Conservation (phyloP, 2,113 vertebrate species). For the Brienomyrus brachyistius region DNA sequence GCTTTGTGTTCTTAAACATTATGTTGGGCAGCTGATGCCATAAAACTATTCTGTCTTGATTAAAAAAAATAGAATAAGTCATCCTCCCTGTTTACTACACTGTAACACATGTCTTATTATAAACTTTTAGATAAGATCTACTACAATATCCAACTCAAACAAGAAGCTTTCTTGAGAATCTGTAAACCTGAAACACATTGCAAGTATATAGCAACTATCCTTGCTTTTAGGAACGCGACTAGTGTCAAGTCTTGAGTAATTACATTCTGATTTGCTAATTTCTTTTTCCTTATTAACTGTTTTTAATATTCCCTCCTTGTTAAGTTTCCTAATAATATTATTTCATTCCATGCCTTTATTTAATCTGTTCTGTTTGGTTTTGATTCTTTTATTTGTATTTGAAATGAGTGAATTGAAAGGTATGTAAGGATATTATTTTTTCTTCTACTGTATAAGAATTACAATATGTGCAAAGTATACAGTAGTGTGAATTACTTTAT, state of each 20-base stretch:
- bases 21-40: not conserved
- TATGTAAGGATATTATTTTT: not conserved
- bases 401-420: not conserved
- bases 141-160: not conserved
- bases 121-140: not conserved
- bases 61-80: not conserved
- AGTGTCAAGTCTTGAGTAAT: not conserved
- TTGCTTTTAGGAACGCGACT: not conserved
- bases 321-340: not conserved
- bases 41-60: not conserved
- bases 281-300: not conserved
- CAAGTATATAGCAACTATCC: not conserved
- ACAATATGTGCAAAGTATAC: not conserved
- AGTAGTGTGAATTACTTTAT: not conserved
- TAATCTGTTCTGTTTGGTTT: not conserved
- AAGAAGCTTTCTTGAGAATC: not conserved
- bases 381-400: not conserved
- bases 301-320: not conserved
- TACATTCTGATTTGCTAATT: not conserved
- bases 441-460: not conserved
- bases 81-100: not conserved
- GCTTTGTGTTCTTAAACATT: not conserved
- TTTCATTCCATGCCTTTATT: not conserved
- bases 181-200: not conserved
- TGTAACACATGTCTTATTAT: not conserved